Evolutionary conservation across 2,113 vertebrate genomes (phyloP).

Genomic region (Rhegmatorhina hoffmannsi): DNA sequence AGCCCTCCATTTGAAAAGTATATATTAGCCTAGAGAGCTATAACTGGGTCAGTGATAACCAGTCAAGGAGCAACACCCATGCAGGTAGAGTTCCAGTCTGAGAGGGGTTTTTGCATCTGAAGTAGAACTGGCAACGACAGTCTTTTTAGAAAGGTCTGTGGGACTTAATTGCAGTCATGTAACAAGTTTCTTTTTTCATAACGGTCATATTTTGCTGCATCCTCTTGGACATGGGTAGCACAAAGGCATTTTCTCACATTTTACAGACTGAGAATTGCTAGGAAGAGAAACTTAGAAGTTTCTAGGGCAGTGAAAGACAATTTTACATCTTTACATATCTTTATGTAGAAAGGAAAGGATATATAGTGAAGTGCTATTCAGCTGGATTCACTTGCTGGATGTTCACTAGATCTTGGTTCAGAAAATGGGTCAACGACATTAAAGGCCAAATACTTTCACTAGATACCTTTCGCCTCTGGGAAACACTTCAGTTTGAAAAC

Average conservation of each 20-base stretch:
- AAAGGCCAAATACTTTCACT: neutral
- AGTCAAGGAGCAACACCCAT: neutral
- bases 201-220: neutral
- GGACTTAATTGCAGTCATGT: neutral
- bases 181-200: neutral
- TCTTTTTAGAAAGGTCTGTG: neutral
- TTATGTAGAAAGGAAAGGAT: neutral
- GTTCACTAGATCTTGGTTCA: neutral
- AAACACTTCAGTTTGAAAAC: neutral
- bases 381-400: neutral
- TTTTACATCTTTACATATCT: neutral
- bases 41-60: neutral
- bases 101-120: neutral
- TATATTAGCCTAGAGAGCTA: neutral
- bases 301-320: neutral
- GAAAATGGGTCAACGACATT: neutral
- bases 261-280: neutral
- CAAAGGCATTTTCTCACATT: neutral
- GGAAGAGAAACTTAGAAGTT: neutral
- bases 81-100: neutral
- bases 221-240: neutral
- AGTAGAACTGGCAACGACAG: neutral
- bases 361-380: neutral
- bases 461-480: neutral
- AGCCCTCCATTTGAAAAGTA: neutral